Evolutionary conservation across 2,888 invertebrate genomes (phyloP).

Genomic region (Morpho deidamia): DNA sequence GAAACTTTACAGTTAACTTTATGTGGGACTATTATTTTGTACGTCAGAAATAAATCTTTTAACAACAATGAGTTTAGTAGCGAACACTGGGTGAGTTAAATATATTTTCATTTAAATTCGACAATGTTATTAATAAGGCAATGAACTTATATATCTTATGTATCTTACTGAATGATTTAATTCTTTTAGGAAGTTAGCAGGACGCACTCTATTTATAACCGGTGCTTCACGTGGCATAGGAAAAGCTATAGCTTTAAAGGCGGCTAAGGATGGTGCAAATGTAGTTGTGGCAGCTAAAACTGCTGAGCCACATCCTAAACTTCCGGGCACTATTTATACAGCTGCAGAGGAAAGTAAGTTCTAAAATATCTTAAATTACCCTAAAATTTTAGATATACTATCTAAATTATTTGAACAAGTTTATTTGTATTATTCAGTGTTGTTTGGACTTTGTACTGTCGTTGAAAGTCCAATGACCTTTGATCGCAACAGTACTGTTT

Average conservation of each 20-base stretch:
- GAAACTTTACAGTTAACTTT: too few species aligned
- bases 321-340: slow-evolving; percentile 94
- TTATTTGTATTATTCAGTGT: background rate
- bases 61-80: slow-evolving; percentile 63
- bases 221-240: slow-evolving; percentile 98
- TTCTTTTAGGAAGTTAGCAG: slow-evolving; percentile 80
- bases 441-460: slow-evolving; percentile 29
- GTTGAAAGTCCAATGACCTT: slow-evolving; percentile 22
- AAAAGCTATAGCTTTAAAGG: slow-evolving; percentile 94
- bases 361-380: background rate
- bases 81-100: slow-evolving; percentile 65
- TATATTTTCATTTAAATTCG: background rate
- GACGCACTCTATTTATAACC: slow-evolving; percentile 95
- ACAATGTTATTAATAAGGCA: too few species aligned
- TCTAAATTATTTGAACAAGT: background rate
- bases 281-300: slow-evolving; percentile 95
- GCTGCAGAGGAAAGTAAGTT: slow-evolving; percentile 91
- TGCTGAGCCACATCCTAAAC: slow-evolving; percentile 91
- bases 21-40: too few species aligned
- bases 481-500: slow-evolving; percentile 4
- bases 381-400: background rate
- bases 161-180: slow-evolving; percentile 16
- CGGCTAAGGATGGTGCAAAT: slow-evolving; percentile 95
- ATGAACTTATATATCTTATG: slow-evolving; percentile 25
- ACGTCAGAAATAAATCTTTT: background rate